Evolutionary conservation across 2,888 invertebrate genomes (phyloP), one percentile per base, ranked within the genome.

Genomic region (Crematogaster levior): DNA sequence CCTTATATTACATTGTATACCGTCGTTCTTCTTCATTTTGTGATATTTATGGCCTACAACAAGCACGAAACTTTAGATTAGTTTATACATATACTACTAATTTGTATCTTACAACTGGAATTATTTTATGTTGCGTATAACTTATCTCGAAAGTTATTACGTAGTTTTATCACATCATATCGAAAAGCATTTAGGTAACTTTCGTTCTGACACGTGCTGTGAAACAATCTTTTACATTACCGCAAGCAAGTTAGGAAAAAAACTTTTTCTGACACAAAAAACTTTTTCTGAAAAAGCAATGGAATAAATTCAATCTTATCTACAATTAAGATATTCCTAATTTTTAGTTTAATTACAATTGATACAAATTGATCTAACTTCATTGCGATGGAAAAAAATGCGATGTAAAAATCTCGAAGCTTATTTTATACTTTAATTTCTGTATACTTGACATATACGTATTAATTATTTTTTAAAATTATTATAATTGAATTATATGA

Each of bases 301-400:
- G 60, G 40, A 40, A 68, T 56, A 60, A 37, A 68, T 48, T n/a
- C 12, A 46, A 48, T 21, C 15, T 82, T 72, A 86, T 86, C 83
- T 85, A 77, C 83, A 87, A 86, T 86, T 85, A 80, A 86, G 75
- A 85, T 87, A 81, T 83, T 37, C 18, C 43, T 30, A 7, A 37
- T 37, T 37, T 0, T 7, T 80, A 86, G 81, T 85, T 83, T 63
- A 27, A n/a, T 72, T 24, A 27, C 37, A 21, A 82, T 77, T 66
- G 72, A 61, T 43, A n/a, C 46, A 7, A 53, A 18, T n/a, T n/a
- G n/a, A 61, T 48, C 37, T 56, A 27, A 34, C 24, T 53, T 40
- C 30, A 34, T 27, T 18, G 9, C 18, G 18, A 58, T 7, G 1
- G 24, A 27, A 15, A 46, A 81, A 80, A 73, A 15, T 61, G 63